phyloP scores from a whole-genome alignment of 2,888 invertebrate genomes.

The Calameuta pallipes region DNA sequence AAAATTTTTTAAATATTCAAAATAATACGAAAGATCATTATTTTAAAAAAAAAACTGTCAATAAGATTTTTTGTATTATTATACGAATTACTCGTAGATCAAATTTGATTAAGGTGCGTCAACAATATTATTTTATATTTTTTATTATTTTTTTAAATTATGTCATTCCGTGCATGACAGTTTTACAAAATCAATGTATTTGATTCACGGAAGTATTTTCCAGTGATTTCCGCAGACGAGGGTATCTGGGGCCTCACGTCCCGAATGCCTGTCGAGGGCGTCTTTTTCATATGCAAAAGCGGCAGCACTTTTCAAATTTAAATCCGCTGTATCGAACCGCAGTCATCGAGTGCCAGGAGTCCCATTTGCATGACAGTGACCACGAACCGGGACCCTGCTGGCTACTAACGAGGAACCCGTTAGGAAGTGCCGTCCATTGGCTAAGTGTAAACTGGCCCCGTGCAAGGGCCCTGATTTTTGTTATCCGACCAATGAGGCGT shows the following conservation, averaged over 20 bases:
- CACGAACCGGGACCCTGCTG: conserved; percentile 18
- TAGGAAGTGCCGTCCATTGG: neutral
- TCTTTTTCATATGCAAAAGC: conserved; percentile 42
- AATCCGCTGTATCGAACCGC: conserved; percentile 36
- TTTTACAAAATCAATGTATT: neutral
- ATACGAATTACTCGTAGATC: too few relatives aligned
- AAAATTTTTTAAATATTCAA: neutral
- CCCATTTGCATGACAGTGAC: conserved; percentile 42
- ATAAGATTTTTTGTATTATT: neutral
- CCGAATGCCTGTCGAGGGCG: neutral
- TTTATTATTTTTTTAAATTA: neutral
- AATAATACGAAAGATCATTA: neutral
- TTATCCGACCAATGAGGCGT: neutral
- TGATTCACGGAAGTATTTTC: neutral
- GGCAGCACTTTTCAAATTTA: conserved; percentile 45
- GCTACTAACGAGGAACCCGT: neutral
- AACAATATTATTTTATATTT: too few relatives aligned
- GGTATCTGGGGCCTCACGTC: neutral
- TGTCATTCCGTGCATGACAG: neutral
- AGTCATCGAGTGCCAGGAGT: conserved; percentile 13
- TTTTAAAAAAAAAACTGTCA: too few relatives aligned
- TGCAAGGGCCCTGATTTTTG: neutral
- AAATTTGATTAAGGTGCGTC: too few relatives aligned
- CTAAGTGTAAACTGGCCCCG: neutral
- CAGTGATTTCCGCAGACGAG: neutral